A percentile compares a stretch with the other conserved stretches of the same genome.
Evolutionary conservation across 2,888 invertebrate species (phyloP).

Genomic region (Holacanthella duospinosa): DNA sequence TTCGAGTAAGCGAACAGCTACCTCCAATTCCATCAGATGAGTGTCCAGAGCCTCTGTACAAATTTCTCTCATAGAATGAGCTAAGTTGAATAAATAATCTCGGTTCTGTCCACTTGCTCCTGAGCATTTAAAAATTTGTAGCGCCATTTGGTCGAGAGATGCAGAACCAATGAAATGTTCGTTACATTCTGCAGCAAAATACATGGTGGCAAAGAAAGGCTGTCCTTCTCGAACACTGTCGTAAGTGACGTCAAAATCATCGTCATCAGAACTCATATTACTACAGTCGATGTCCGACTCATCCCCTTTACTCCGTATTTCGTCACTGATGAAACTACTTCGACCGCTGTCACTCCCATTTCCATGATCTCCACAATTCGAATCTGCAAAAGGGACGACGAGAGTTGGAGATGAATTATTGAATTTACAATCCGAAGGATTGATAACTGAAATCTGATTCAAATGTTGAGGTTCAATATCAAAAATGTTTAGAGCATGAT

Average conservation of each 20-base stretch:
- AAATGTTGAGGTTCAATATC: conserved; percentile 4
- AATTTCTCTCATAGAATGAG: conserved; percentile 61
- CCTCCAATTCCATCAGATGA: conserved; percentile 64
- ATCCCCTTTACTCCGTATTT: not conserved
- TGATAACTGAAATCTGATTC: not conserved
- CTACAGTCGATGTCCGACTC: not conserved
- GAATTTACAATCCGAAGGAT: not conserved
- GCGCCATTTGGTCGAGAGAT: conserved; percentile 64
- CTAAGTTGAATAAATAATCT: conserved; percentile 81
- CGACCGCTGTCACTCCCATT: conserved; percentile 1
- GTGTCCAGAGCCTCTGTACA: conserved; percentile 62
- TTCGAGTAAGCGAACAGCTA: not conserved
- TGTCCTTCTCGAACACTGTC: conserved; percentile 28
- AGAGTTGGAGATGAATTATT: not conserved
- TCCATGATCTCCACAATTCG: not conserved
- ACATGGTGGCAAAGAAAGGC: conserved; percentile 62
- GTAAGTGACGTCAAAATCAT: not conserved
- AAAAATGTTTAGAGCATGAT: conserved; percentile 27
- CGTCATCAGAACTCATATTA: not conserved
- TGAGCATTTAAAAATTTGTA: conserved; percentile 57
- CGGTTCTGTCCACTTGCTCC: conserved; percentile 85
- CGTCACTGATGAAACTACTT: not conserved
- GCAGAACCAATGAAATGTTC: conserved; percentile 67
- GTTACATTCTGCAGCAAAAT: conserved; percentile 72
- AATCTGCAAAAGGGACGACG: no score